phyloP scores from a whole-genome alignment of 2,888 invertebrate genomes.

The Mythimna vitellina region DNA sequence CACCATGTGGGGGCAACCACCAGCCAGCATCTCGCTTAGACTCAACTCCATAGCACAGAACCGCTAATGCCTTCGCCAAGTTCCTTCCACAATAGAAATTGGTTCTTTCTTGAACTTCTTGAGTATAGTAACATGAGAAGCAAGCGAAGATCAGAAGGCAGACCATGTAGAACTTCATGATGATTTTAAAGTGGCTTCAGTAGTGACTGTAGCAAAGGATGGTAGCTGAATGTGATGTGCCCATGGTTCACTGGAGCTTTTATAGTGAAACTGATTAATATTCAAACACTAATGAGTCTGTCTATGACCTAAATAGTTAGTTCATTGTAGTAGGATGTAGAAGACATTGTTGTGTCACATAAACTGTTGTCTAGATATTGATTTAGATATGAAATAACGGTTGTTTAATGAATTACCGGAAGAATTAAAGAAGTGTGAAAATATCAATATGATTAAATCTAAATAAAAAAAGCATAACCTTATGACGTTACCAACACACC shows the following conservation, averaged over 20 bases:
- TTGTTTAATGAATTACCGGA: too few relatives aligned
- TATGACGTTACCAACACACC: too few relatives aligned
- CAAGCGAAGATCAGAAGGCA: conserved; percentile 32
- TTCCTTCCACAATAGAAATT: conserved; percentile 52
- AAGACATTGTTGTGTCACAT: conserved; percentile 8
- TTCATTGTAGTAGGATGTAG: conserved; percentile 20
- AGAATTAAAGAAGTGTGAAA: too few relatives aligned
- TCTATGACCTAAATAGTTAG: conserved; percentile 7
- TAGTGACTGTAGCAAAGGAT: conserved; percentile 1
- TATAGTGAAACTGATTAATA: conserved; percentile 46
- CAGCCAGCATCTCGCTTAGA: conserved; percentile 49
- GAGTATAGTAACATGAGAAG: conserved; percentile 26
- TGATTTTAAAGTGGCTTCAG: not conserved
- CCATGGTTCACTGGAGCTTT: conserved; percentile 6
- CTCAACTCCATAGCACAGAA: conserved; percentile 45
- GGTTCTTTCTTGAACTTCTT: conserved; percentile 35
- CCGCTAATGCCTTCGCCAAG: conserved; percentile 40
- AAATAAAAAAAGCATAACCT: too few relatives aligned
- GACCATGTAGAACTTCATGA: conserved; percentile 45
- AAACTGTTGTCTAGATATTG: not conserved
- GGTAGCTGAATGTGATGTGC: conserved; percentile 33
- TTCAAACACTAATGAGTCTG: conserved; percentile 30
- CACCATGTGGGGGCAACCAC: conserved; percentile 32
- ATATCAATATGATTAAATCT: too few relatives aligned
- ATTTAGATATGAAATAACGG: not conserved